A percentile compares a stretch with the other conserved stretches of the same genome.
These are phyloP conservation scores for Zaprionus tsacasi DNA, from an alignment of 1,140 invertebrate genomes.

Conservation along the genomic window DNA sequence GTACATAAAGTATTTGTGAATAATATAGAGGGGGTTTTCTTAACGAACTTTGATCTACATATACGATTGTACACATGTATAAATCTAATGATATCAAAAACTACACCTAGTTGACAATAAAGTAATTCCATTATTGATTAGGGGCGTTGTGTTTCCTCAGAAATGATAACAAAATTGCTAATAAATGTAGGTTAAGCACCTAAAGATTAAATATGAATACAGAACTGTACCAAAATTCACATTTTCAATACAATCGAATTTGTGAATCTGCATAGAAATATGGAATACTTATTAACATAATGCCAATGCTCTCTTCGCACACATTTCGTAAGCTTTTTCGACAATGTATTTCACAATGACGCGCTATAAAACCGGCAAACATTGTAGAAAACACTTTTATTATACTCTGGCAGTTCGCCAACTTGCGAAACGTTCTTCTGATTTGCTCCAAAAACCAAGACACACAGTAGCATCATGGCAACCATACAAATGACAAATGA, in stretches of 20 bases:
- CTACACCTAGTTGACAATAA: background rate
- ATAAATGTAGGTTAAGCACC: too few relatives aligned
- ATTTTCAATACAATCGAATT: too few relatives aligned
- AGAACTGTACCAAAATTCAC: too few relatives aligned
- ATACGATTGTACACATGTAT: too few relatives aligned
- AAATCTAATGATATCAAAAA: background rate
- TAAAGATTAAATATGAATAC: background rate
- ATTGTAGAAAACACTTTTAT: slow-evolving; percentile 12
- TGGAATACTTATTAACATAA: too few relatives aligned
- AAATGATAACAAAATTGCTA: background rate
- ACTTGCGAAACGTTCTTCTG: background rate
- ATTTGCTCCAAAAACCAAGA: background rate
- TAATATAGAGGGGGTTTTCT: too few relatives aligned
- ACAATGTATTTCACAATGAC: slow-evolving; percentile 58
- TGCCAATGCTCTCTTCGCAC: background rate
- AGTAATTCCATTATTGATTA: background rate
- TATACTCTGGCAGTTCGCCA: background rate
- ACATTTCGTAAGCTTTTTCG: slow-evolving; percentile 33
- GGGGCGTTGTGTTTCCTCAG: background rate
- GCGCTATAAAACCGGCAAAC: slow-evolving; percentile 48
- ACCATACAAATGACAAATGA: slow-evolving; percentile 66
- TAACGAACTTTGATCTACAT: too few relatives aligned
- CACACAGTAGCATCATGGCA: slow-evolving; percentile 27
- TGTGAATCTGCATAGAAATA: too few relatives aligned
- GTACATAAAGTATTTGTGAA: too few relatives aligned